phyloP scores from a whole-genome alignment of 2,888 invertebrate species.

The Stegana nigrithorax region DNA sequence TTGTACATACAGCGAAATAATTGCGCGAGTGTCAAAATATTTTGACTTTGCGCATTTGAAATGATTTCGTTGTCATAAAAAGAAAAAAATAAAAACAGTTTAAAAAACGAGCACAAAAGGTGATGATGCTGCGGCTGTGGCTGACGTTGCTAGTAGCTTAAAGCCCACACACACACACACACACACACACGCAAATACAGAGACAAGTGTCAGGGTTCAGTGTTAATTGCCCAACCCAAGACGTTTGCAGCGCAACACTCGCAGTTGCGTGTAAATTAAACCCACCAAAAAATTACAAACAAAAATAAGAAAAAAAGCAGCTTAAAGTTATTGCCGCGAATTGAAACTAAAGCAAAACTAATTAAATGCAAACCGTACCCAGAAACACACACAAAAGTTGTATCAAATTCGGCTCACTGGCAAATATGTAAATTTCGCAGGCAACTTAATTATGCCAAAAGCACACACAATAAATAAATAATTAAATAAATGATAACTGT shows the following conservation, averaged over 20 bases:
- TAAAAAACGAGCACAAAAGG: neutral
- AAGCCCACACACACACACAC: too few species aligned
- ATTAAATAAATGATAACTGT: neutral
- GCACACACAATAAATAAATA: neutral
- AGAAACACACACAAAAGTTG: too few species aligned
- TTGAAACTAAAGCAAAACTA: too few species aligned
- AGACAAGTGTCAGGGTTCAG: constrained; percentile 41
- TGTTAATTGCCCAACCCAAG: constrained; percentile 54
- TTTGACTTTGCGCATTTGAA: neutral
- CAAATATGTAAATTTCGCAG: neutral
- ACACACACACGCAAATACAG: constrained; percentile 40
- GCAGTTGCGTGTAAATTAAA: too few species aligned
- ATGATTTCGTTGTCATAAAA: too few species aligned
- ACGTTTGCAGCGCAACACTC: too few species aligned
- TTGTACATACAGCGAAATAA: too few species aligned
- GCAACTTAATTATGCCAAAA: neutral
- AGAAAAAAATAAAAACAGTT: neutral
- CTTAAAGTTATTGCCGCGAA: too few species aligned
- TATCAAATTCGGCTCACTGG: neutral
- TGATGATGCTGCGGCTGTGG: constrained; percentile 24
- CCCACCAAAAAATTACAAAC: too few species aligned
- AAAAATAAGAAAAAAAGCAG: too few species aligned
- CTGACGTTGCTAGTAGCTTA: constrained; percentile 25
- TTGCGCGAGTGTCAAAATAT: neutral
- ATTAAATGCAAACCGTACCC: neutral